These are phyloP conservation scores for Coelopa pilipes DNA, from an alignment of 2,888 invertebrate species.

Conservation along the genomic window DNA sequence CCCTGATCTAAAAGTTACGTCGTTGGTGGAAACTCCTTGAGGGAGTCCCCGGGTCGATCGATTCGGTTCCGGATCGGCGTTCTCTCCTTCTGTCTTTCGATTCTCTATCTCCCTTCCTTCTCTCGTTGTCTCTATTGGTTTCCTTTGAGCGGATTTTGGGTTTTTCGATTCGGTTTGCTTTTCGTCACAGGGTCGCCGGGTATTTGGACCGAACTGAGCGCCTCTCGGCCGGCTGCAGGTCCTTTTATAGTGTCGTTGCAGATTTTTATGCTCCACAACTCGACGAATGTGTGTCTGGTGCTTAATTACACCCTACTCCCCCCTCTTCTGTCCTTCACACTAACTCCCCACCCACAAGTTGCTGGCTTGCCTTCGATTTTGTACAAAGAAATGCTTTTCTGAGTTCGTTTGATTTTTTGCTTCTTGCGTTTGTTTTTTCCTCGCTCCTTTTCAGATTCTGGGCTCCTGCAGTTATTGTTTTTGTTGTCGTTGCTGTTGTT, in stretches of 20 bases:
- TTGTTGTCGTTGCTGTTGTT: conserved; percentile 10
- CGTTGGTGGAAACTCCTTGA: too few relatives aligned
- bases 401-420: conserved; percentile 14
- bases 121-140: neutral
- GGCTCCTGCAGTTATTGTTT: too few relatives aligned
- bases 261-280: conserved; percentile 10
- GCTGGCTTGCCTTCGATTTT: conserved; percentile 15
- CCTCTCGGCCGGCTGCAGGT: conserved; percentile 31
- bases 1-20: too few relatives aligned
- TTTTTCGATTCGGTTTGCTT: neutral
- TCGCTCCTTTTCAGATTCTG: neutral
- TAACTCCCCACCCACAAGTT: neutral
- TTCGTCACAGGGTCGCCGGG: conserved; percentile 2
- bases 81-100: neutral
- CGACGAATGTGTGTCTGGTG: neutral
- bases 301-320: neutral
- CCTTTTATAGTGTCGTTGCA: conserved; percentile 43
- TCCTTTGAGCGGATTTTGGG: neutral
- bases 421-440: conserved; percentile 11
- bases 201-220: conserved; percentile 38
- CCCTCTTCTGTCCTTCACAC: neutral
- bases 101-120: neutral
- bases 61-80: too few relatives aligned
- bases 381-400: conserved; percentile 34
- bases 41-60: too few relatives aligned